A percentile compares a stretch with the other conserved stretches of the same genome.
phyloP scores from a whole-genome alignment of 2,113 vertebrate genomes.

The Oncorhynchus nerka region DNA sequence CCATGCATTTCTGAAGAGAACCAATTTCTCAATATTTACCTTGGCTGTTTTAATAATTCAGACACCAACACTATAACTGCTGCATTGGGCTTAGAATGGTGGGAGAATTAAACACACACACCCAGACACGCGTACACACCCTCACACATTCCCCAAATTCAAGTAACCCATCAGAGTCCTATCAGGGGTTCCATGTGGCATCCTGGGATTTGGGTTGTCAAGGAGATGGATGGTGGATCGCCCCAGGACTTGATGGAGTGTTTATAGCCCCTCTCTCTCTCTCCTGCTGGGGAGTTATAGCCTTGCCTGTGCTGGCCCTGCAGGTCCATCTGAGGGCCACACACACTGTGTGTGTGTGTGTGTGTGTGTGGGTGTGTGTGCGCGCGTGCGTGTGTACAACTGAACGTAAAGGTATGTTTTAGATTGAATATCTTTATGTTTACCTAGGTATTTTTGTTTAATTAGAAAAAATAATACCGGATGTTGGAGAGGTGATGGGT shows the following conservation, averaged over 20 bases:
- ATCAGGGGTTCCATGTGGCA: constrained; percentile 16
- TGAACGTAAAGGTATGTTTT: neutral
- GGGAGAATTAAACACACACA: neutral
- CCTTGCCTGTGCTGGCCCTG: constrained; percentile 18
- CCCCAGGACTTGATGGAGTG: constrained; percentile 33
- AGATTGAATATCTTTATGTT: neutral
- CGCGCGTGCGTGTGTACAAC: neutral
- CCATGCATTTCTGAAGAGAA: too few species aligned
- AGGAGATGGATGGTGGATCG: constrained; percentile 48
- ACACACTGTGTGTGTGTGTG: neutral
- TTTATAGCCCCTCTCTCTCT: constrained; percentile 43
- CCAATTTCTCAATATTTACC: too few species aligned
- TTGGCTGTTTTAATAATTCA: too few species aligned
- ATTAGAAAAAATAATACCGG: neutral
- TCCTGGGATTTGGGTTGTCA: constrained; percentile 46
- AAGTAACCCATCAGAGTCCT: constrained; percentile 17
- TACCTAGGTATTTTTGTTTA: neutral
- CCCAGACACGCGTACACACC: constrained; percentile 6
- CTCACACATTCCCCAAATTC: constrained; percentile 7
- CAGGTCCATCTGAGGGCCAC: neutral
- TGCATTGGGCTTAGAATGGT: neutral
- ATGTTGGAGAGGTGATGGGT: neutral
- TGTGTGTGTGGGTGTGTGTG: too few species aligned
- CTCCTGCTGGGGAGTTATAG: constrained; percentile 23
- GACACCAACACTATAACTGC: too few species aligned